Evolutionary conservation across 2,888 invertebrate genomes (phyloP), one percentile per base, ranked within the genome.

Genomic region (Oscheius sp.): DNA sequence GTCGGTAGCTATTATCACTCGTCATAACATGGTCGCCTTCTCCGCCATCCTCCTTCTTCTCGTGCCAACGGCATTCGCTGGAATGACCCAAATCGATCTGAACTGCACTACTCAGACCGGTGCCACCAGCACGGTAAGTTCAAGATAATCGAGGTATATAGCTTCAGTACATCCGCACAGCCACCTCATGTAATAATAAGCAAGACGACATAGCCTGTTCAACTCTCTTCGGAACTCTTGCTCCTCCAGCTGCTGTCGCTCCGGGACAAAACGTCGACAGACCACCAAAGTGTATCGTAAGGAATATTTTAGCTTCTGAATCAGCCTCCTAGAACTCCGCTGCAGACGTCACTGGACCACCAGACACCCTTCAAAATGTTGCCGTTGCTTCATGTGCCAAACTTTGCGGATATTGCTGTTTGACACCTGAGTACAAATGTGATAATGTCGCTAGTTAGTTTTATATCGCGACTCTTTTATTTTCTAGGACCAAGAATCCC

Each of bases 401-500:
- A 32, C 36, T 17, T 22, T 54, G 54, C 20, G 54, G 54, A n/a
- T 54, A 1, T 2, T 54, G 54, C 54, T 54, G 54, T 33, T 36
- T 17, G 20, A 54, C 54, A 32, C 12, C 54, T n/a, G 54, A 32
- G 0, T 54, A 54, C 33, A 20, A n/a, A 20, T 54, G 54, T 22
- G 12, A n/a, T 4, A 54, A 54, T 33, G 32, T 36, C 20, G 33
- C 54, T 2, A n/a, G 54, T 54, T 22, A 8, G 54, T 17, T 33
- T 5, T n/a, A 14, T 33, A 24, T 6, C 20, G 9, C 30, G 14
- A 28, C 14, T 33, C 6, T 33, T 33, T 6, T 33, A 28, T 14
- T 54, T 33, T 5, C 9, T 32, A 61, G 61, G 12, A 8, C 45
- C 61, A 8, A 26, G 64, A 8, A 36, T 50, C 41, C 28, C 51